phyloP scores from a whole-genome alignment of 2,888 invertebrate species.

The Eudemis profundana region DNA sequence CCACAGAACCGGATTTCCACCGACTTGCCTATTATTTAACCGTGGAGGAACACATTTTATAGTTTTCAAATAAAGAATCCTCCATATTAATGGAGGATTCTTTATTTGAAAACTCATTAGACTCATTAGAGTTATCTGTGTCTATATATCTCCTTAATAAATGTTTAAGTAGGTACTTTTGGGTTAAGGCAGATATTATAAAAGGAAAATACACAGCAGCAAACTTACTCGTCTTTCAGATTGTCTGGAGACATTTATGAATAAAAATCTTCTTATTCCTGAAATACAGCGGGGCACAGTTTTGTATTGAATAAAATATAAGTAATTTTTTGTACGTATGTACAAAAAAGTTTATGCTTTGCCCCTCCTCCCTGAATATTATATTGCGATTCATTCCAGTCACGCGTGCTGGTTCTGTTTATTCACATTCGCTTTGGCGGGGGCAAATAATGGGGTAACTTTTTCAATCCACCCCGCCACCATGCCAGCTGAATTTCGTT shows the following conservation, averaged over 20 bases:
- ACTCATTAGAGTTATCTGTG: too few relatives aligned
- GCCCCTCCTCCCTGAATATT: constrained; percentile 61
- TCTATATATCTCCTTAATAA: too few relatives aligned
- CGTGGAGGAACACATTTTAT: too few relatives aligned
- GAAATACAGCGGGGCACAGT: constrained; percentile 44
- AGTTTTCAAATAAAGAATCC: too few relatives aligned
- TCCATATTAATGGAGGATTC: too few relatives aligned
- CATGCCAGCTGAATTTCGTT: constrained; percentile 26
- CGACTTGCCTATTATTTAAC: too few relatives aligned
- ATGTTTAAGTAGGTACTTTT: neutral
- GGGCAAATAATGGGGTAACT: constrained; percentile 75
- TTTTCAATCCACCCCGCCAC: constrained; percentile 60
- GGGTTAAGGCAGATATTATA: neutral
- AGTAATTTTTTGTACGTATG: constrained; percentile 62
- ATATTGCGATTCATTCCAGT: constrained; percentile 71
- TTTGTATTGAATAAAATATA: constrained; percentile 67
- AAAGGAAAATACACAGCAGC: constrained; percentile 2
- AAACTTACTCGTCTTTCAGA: constrained; percentile 25
- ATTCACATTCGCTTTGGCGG: constrained; percentile 73
- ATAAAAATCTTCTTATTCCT: constrained; percentile 47
- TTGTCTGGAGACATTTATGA: constrained; percentile 47
- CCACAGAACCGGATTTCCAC: too few relatives aligned
- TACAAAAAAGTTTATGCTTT: constrained; percentile 63
- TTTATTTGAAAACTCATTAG: too few relatives aligned
- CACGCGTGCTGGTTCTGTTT: constrained; percentile 74